Evolutionary conservation across 2,888 invertebrate genomes (phyloP), one percentile per base, ranked within the genome.

Genomic region (Stenchaetothrips biformis): DNA sequence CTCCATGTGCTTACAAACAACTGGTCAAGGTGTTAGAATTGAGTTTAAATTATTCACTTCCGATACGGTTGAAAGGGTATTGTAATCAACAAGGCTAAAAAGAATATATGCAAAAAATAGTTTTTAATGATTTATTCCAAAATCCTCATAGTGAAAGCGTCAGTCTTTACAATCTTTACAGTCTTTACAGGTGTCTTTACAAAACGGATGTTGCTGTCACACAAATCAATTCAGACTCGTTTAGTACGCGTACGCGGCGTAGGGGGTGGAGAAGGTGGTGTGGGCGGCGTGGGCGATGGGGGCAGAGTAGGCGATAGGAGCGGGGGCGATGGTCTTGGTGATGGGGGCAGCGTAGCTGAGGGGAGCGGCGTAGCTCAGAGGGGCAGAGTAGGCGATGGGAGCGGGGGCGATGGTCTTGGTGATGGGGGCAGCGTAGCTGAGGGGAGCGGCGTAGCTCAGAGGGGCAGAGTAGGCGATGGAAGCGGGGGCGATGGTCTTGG

Each of bases 401-500:
- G 67, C 67, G 11, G 67, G 21, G 21, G 59, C 59, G 59, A 13
- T 13, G 59, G 25, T 25, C 67, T 74, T 74, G 11, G 67, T 25
- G 67, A 74, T 74, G 25, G 67, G 67, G 11, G 67, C 21, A 13
- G 79, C 11, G 47, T 80, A 74, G 59, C 53, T 53, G 18, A 77
- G 48, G n/a, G 80, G 48, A n/a, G 77, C 78, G 0, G 80, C 78
- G 13, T 78, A 78, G 67, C 82, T 82, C 9, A 82, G 82, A n/a
- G 83, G 83, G 80, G 82, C 82, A 37, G 82, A 82, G 78, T 81
- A 82, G 79, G 79, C 81, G 48, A 82, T 81, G 49, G 82, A 83
- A 49, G 82, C 83, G 67, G 82, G 81, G 37, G 82, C 84, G 13
- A 81, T 79, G 37, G 82, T 86, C 83, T 87, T 87, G 82, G 87